Evolutionary conservation across 2,888 invertebrate species (phyloP), one percentile per base, ranked within the genome.

Genomic region (Acanthosoma haemorrhoidale): DNA sequence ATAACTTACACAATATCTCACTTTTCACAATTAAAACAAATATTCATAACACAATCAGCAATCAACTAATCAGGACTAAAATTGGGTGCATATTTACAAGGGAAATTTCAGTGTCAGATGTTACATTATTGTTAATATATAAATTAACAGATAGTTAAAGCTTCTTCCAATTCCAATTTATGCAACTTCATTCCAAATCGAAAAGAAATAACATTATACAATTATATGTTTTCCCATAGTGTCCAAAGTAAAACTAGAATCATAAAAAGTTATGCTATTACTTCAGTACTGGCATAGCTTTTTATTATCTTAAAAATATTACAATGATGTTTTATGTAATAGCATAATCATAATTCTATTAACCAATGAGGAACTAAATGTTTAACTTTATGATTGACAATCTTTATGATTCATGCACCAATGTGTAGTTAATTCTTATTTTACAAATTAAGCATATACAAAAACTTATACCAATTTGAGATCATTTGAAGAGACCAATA

Each of bases 1-100:
- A 41, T 43, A 67, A 43, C 29, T 51, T 60, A 71, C 51, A 57
- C 39, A 43, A 51, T 60, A 36, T 69, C 64, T 60, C n/a, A 34
- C 59, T 59, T 71, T 69, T 66, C 71, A 69, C 69, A 71, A 66
- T 71, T n/a, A 63, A 71, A 69, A 71, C 64, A 71, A 71, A 71
- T 69, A 71, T 68, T 64, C 67, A 68, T 63, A 69, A 64, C 69
- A 59, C 69, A 69, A 71, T 36, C 61, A 69, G 64, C 51, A 71
- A 69, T 51, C 34, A 71, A 69, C 61, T 61, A 61, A 61, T 32
- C 18, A 61, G 18, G 31, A 18, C 61, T 61, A 34, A 32, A 18
- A 18, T 61, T 32, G 16, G 36, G 61, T 36, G 32, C 9, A 34
- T 61, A 61, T 61, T 36, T 61, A 61, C 61, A 61, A 61, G 36